These are phyloP conservation scores for Microtus montanus DNA, from an alignment of 2,113 vertebrate genomes.

Conservation along the genomic window DNA sequence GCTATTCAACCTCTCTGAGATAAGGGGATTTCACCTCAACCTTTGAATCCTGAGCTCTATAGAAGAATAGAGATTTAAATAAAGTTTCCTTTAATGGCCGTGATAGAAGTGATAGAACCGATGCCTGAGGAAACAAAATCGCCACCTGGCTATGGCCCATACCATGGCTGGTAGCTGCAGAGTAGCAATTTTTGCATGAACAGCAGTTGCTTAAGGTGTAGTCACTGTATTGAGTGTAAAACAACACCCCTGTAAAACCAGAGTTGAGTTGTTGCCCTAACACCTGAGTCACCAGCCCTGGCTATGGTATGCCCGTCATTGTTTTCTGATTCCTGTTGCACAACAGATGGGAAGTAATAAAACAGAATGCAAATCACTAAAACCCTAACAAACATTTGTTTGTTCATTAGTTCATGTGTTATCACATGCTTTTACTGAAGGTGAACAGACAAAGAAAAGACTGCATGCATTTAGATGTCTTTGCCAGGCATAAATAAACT, in stretches of 20 bases:
- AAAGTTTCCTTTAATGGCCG: too few species aligned
- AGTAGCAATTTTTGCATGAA: too few species aligned
- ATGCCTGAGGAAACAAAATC: too few species aligned
- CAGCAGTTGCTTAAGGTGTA: too few species aligned
- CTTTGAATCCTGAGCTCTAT: too few species aligned
- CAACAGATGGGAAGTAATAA: conserved; percentile 25
- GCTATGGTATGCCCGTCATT: neutral
- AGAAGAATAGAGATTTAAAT: too few species aligned
- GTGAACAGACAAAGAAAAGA: conserved; percentile 4
- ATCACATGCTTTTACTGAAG: neutral
- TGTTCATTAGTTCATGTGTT: conserved; percentile 35
- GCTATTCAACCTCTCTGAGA: too few species aligned
- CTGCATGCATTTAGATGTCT: neutral
- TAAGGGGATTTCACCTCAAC: too few species aligned
- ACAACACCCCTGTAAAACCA: neutral
- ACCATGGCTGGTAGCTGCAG: too few species aligned
- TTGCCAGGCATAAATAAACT: neutral
- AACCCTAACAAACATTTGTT: conserved; percentile 49
- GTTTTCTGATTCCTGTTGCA: neutral
- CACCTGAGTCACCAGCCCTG: neutral
- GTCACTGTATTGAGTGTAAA: too few species aligned
- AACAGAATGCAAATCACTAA: conserved; percentile 22
- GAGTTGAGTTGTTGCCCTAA: neutral
- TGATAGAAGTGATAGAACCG: too few species aligned
- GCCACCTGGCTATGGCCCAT: too few species aligned